These are phyloP conservation scores for Muricea muricata DNA, from an alignment of 92 coral and sea anemone genomes.

Conservation along the genomic window DNA sequence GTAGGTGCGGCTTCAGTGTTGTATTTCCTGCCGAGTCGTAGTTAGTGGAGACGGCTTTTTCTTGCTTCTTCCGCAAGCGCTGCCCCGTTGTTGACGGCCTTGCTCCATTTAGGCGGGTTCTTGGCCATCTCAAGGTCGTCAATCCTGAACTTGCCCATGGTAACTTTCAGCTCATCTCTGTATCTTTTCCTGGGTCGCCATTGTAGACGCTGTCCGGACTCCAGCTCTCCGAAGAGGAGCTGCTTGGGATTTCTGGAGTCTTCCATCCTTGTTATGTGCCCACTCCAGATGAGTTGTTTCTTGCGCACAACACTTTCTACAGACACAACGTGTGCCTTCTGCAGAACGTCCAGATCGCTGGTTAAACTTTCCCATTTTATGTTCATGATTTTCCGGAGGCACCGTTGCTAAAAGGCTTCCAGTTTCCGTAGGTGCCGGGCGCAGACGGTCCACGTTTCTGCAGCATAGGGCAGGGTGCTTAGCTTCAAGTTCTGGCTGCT, in stretches of 20 bases:
- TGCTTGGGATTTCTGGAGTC: neutral
- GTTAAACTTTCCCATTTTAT: neutral
- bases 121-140: no score
- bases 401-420: neutral
- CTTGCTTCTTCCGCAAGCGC: no score
- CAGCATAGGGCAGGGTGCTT: neutral
- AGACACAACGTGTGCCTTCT: neutral
- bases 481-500: neutral
- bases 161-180: no score
- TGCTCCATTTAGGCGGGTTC: no score
- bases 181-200: no score
- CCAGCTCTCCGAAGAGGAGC: neutral
- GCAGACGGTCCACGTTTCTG: neutral
- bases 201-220: no score
- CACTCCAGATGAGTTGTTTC: neutral
- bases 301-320: neutral
- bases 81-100: no score
- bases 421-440: neutral
- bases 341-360: neutral
- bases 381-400: neutral
- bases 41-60: no score
- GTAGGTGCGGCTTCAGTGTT: no score
- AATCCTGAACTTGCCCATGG: no score
- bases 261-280: neutral
- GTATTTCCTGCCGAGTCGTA: no score